Evolutionary conservation across 2,797 vertebrate genomes (phyloP).

Genomic region (Urosaurus nigricauda): DNA sequence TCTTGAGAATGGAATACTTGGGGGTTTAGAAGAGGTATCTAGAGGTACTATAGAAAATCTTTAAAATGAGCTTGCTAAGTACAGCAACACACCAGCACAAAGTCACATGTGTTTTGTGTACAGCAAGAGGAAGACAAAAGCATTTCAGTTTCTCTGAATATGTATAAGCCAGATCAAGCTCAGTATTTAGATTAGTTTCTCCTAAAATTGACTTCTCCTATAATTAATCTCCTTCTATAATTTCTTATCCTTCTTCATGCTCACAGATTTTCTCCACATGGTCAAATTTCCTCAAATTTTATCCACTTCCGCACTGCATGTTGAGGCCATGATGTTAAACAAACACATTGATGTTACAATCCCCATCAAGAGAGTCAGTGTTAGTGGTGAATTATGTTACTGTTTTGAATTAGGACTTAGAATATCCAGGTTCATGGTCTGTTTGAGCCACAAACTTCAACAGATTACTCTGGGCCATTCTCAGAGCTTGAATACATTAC

Average conservation of each 20-base stretch:
- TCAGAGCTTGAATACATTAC: too few relatives aligned
- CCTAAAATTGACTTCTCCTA: neutral
- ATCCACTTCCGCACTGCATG: too few relatives aligned
- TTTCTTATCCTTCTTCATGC: too few relatives aligned
- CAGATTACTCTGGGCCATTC: too few relatives aligned
- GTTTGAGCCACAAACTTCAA: neutral
- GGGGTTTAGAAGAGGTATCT: neutral
- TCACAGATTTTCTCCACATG: too few relatives aligned
- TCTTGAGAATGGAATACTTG: neutral
- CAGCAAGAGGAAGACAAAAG: neutral
- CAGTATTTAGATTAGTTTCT: neutral
- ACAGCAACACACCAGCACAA: neutral
- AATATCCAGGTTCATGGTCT: too few relatives aligned
- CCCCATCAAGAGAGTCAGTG: too few relatives aligned
- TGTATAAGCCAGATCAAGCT: neutral
- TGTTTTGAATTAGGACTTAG: too few relatives aligned
- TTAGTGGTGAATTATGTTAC: too few relatives aligned
- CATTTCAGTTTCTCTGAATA: neutral
- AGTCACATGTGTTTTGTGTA: neutral
- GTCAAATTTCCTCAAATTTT: too few relatives aligned
- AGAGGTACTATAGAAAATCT: neutral
- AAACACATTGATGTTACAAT: too few relatives aligned
- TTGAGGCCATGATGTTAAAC: too few relatives aligned
- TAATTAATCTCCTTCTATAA: neutral
- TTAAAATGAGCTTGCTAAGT: neutral